Percentiles rank a stretch among this genome's conserved stretches.
Conservation (phyloP, 1,140 invertebrate genomes). For the Venustaconcha ellipsiformis region DNA sequence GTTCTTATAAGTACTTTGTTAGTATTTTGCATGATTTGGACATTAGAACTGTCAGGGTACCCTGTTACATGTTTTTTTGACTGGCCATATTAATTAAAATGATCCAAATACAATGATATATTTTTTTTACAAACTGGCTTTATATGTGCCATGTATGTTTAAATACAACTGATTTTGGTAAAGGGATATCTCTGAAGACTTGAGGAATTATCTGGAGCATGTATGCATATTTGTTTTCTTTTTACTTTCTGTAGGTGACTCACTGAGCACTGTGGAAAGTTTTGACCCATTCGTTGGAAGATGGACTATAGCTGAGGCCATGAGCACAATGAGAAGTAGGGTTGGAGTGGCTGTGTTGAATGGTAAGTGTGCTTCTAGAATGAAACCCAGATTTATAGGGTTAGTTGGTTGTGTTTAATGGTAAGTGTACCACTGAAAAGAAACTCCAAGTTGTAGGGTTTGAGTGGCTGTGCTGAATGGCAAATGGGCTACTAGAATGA, state of each 20-base stretch:
- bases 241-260: constrained; percentile 76
- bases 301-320: constrained; percentile 86
- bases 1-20: too few relatives aligned
- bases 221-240: background rate
- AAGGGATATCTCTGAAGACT: too few relatives aligned
- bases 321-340: constrained; percentile 86
- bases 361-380: constrained; percentile 39
- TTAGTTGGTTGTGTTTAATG: constrained; percentile 84
- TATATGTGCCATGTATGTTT: too few relatives aligned
- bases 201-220: background rate
- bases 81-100: too few relatives aligned
- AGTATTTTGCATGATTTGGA: too few relatives aligned
- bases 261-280: constrained; percentile 88
- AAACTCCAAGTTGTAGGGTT: constrained; percentile 84
- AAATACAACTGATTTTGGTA: too few relatives aligned
- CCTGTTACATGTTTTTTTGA: too few relatives aligned
- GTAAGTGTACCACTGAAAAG: constrained; percentile 58
- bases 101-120: too few relatives aligned
- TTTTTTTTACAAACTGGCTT: too few relatives aligned
- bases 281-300: constrained; percentile 81
- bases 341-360: constrained; percentile 86
- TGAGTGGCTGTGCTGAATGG: constrained; percentile 83
- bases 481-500: constrained; percentile 14
- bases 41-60: too few relatives aligned
- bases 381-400: constrained; percentile 23